Base-by-base conservation (phyloP, 2,113 vertebrate genomes). In the Ictalurus punctatus region DNA sequence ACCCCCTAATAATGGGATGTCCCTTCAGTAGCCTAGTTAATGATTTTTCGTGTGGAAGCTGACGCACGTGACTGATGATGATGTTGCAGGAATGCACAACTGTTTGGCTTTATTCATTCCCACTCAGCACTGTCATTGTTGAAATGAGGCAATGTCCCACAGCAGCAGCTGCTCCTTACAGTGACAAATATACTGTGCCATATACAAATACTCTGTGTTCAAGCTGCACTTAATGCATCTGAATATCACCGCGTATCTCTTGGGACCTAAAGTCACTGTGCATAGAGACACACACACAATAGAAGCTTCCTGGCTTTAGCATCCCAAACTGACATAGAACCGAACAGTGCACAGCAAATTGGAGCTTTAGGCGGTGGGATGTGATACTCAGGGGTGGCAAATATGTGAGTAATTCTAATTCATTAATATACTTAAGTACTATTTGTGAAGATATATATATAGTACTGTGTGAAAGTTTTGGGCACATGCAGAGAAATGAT, bases 111-210 rank as follows among this genome's bases (percentile, higher is more conserved):
- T 81, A 69, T 89, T 85, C 88, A 80, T 81, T 54, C 48, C 34
- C 73, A 74, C 82, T 89, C 58, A 89, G 74, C 83, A 34, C 87
- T 85, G 87, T 79, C 83, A 85, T 73, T 65, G 82, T 40, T 80
- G 73, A 89, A 89, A 85, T 67, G 40, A 85, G 83, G 71, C 83
- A 86, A 58, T 85, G 87, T 80, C 74, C 73, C 82, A 37, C 73
- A 85, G 59, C 61, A 69, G 52, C 17, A 40, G 74, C 27, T 63
- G 61, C 61, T 89, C 83, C 79, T 85, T 89, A 89, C 40, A 48
- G 83, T 89, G 88, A 89, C 83, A 89, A 89, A 89, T 89, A 69
- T 59, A 85, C 83, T 80, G 40, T 69, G 52, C 71, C 16, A 23
- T 40, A 61, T 34, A 58, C 83, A 89, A 89, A 89, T 81, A 81